phyloP scores from a whole-genome alignment of 2,113 vertebrate species.

The Tonatia bakeri region DNA sequence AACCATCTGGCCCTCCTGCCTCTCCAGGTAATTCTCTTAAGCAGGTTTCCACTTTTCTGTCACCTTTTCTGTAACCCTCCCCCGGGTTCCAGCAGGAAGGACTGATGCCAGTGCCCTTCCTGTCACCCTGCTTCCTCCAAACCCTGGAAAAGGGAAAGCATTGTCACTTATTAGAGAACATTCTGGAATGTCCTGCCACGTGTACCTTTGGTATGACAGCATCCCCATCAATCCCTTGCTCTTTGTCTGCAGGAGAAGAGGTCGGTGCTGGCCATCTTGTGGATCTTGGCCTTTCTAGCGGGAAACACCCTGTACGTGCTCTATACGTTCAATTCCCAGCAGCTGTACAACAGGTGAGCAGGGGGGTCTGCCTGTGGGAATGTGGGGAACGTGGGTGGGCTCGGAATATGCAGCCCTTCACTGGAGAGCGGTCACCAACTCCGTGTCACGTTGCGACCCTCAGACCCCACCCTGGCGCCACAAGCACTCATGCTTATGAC shows the following conservation, averaged over 20 bases:
- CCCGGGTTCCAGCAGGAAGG: background rate
- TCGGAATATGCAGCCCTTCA: background rate
- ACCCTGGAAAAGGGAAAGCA: background rate
- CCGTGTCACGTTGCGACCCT: background rate
- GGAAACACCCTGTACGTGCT: constrained; percentile 93
- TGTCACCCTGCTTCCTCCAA: background rate
- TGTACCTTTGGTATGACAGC: background rate
- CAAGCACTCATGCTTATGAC: background rate
- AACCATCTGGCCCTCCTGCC: background rate
- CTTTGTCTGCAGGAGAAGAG: constrained; percentile 89
- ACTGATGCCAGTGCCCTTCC: background rate
- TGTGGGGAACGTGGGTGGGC: background rate
- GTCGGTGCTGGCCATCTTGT: constrained; percentile 90
- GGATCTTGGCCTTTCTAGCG: constrained; percentile 91
- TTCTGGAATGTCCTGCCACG: background rate
- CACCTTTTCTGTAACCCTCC: background rate
- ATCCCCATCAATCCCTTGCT: constrained; percentile 28
- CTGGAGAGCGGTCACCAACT: background rate
- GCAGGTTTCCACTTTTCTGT: background rate
- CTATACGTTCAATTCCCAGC: constrained; percentile 94
- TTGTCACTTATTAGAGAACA: background rate
- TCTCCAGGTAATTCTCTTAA: background rate
- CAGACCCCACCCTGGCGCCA: background rate
- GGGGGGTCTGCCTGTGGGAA: background rate
- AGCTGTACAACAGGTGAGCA: constrained; percentile 93